Evolutionary conservation across 2,797 vertebrate genomes (phyloP).

Genomic region (Anolis apletophallus): DNA sequence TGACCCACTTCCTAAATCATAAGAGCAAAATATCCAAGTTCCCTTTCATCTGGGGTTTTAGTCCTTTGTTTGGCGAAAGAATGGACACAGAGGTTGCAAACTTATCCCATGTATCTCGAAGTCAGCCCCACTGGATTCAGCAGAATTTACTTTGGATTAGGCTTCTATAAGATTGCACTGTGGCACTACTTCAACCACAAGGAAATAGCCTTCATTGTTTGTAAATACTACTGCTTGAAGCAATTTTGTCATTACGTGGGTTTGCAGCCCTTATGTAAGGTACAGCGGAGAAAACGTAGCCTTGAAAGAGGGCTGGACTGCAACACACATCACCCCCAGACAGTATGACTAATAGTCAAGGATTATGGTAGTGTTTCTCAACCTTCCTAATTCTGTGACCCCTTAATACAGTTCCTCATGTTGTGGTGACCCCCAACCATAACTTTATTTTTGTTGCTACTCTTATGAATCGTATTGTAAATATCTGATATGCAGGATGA

Average conservation of each 20-base stretch:
- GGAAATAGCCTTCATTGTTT: not conserved
- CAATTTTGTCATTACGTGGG: not conserved
- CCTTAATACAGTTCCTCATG: too few species aligned
- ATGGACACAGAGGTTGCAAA: not conserved
- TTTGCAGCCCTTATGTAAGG: not conserved
- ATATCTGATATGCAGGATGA: too few species aligned
- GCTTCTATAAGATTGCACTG: not conserved
- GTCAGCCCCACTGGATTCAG: not conserved
- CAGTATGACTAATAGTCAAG: too few species aligned
- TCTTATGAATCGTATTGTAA: too few species aligned
- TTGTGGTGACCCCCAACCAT: too few species aligned
- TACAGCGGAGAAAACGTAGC: too few species aligned
- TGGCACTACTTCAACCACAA: constrained; percentile 25
- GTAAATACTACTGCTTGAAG: not conserved
- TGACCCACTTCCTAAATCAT: not conserved
- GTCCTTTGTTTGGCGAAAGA: not conserved
- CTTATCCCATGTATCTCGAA: not conserved
- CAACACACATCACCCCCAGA: too few species aligned
- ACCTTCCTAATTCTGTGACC: too few species aligned
- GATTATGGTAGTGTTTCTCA: too few species aligned
- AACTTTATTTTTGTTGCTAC: too few species aligned
- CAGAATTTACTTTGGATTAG: too few species aligned
- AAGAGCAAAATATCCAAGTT: constrained; percentile 28
- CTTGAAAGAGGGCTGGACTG: too few species aligned
- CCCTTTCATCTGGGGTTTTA: not conserved